These are phyloP conservation scores for Drosophila putrida DNA, from an alignment of 2,888 invertebrate genomes.

Conservation along the genomic window DNA sequence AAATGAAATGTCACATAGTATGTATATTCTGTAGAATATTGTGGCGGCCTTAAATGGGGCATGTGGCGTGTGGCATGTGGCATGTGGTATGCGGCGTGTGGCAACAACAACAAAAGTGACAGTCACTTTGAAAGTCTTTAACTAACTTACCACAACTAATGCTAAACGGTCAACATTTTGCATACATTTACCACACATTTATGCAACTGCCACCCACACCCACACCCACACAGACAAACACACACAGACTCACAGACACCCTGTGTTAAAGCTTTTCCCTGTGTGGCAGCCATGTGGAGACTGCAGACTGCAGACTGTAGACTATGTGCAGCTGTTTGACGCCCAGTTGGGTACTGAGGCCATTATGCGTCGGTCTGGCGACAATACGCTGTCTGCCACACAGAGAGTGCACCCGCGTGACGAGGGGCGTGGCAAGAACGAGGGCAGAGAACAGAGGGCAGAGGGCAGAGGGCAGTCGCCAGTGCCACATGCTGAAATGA, in stretches of 20 bases:
- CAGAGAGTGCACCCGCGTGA: not conserved
- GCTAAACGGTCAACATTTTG: slow-evolving; percentile 18
- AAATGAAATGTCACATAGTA: slow-evolving; percentile 31
- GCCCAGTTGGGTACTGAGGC: slow-evolving; percentile 45
- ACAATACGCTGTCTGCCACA: slow-evolving; percentile 53
- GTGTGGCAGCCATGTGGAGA: slow-evolving; percentile 17
- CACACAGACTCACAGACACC: not conserved
- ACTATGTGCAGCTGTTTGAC: slow-evolving; percentile 38
- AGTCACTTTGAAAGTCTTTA: slow-evolving; percentile 14
- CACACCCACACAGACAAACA: not conserved
- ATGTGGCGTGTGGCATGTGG: slow-evolving; percentile 1
- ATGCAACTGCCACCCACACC: slow-evolving; percentile 10
- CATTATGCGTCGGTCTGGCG: slow-evolving; percentile 58
- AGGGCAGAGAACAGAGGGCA: not conserved
- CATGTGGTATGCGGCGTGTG: not conserved
- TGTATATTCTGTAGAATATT: not conserved
- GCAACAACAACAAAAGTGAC: slow-evolving; percentile 20
- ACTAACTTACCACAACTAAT: slow-evolving; percentile 20
- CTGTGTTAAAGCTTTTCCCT: not conserved
- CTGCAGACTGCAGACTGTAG: slow-evolving; percentile 11
- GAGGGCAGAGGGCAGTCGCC: not conserved
- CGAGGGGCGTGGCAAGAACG: not conserved
- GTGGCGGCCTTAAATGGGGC: slow-evolving; percentile 16
- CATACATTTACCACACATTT: slow-evolving; percentile 35
- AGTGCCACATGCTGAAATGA: slow-evolving; percentile 45